Evolutionary conservation across 92 coral and sea anemone genomes (phyloP), one percentile per base, ranked within the genome.

Genomic region (Siderastrea radians): DNA sequence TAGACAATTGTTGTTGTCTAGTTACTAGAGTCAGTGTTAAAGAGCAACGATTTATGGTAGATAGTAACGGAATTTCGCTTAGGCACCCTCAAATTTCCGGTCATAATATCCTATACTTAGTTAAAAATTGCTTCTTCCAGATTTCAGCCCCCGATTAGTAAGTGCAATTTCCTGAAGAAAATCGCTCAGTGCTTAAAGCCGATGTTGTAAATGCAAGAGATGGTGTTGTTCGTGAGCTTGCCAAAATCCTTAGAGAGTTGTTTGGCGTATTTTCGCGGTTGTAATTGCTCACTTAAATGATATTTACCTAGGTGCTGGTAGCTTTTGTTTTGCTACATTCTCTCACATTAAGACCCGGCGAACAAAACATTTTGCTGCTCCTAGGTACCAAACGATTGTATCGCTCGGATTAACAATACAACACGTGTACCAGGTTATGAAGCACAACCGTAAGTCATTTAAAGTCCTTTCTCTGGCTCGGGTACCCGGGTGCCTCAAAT

Each of bases 401-500:
- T 73, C 26, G 74, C 79, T 72, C 17, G 61, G 48, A 14, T 53
- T 50, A 84, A 84, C 87, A 84, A 84, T 84, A 10, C 52, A 84
- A 84, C 87, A 84, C 79, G 87, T 84, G 87, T 53, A 51, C 26
- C 10, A 43, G 65, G 72, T 55, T 73, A 61, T 60, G 16, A 74
- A 50, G 13, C 49, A 51, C 72, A 50, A 84, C 72, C 87, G 87
- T 84, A 84, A 74, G 81, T 84, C 87, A 84, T 84, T 84, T 84
- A 58, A 84, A 84, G 87, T 26, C 87, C 16, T 59, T 74, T 84
- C 73, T 84, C 50, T 13, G 6, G 59, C n/a, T 57, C 88, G 47
- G 89, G 89, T 85, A 85, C 89, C 89, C 76, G 89, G 77, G 77
- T 85, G 68, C 84, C 74, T 77, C 84, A 85, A 85, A 78, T 85